These are phyloP conservation scores for Tachysurus fulvidraco DNA, from an alignment of 2,113 vertebrate species.

Conservation along the genomic window DNA sequence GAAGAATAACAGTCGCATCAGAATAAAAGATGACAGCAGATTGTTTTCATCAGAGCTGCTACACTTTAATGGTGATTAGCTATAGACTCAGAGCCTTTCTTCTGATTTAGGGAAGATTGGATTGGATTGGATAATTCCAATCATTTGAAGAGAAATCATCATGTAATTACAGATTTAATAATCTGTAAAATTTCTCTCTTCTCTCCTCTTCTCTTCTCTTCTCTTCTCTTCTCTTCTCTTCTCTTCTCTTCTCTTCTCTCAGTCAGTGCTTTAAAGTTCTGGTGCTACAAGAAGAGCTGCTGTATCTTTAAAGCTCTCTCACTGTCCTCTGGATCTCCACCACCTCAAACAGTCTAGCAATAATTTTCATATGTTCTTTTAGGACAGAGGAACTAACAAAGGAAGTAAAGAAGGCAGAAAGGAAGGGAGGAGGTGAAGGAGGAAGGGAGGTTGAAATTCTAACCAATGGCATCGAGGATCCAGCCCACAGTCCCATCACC, in stretches of 20 bases:
- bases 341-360: background rate
- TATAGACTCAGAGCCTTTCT: background rate
- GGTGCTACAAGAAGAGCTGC: background rate
- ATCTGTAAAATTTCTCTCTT: background rate
- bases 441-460: background rate
- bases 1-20: background rate
- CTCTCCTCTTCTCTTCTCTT: too few species aligned
- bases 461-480: slow-evolving; percentile 90
- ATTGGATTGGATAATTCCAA: background rate
- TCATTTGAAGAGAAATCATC: background rate
- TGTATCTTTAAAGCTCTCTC: background rate
- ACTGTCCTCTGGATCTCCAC: background rate
- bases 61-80: background rate
- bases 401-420: too few species aligned
- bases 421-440: too few species aligned
- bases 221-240: background rate
- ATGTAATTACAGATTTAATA: background rate
- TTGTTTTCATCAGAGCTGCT: background rate
- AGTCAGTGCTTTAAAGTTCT: background rate
- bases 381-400: too few species aligned
- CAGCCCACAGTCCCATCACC: slow-evolving; percentile 93
- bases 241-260: background rate
- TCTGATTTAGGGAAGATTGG: background rate
- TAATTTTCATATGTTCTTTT: background rate
- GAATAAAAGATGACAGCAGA: background rate